A percentile compares a stretch with the other conserved stretches of the same genome.
phyloP scores from a whole-genome alignment of 1,140 invertebrate species.

The Heliconius himera region DNA sequence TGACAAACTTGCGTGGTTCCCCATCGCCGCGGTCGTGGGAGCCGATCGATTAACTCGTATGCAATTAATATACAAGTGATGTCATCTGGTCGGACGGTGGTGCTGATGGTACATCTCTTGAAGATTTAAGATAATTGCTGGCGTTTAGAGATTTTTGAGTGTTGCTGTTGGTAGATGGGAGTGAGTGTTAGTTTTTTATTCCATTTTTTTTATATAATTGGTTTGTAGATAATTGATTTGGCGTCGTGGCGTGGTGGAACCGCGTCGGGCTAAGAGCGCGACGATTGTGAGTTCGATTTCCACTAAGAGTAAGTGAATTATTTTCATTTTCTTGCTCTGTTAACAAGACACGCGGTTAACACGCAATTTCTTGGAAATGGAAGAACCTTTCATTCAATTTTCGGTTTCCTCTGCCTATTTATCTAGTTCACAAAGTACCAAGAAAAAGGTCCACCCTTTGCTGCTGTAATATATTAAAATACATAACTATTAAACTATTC shows the following conservation, averaged over 20 bases:
- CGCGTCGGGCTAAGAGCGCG: background rate
- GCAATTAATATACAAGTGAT: conserved; percentile 71
- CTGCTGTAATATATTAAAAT: no score
- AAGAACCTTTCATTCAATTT: no score
- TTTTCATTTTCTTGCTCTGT: background rate
- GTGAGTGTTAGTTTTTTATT: background rate
- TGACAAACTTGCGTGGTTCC: conserved; percentile 30
- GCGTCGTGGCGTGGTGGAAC: background rate
- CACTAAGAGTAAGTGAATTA: background rate
- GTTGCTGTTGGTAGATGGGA: background rate
- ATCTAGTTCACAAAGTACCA: no score
- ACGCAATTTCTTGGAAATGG: no score
- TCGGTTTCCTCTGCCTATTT: no score
- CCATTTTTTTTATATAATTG: background rate
- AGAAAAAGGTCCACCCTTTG: no score
- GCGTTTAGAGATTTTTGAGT: background rate
- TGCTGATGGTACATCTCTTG: conserved; percentile 32
- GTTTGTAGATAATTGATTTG: background rate
- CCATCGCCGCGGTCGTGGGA: conserved; percentile 57
- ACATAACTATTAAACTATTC: no score
- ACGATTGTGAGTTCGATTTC: background rate
- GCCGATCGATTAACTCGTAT: conserved; percentile 66
- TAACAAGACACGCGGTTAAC: no score
- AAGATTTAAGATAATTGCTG: conserved; percentile 4
- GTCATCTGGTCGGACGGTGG: conserved; percentile 51